A percentile compares a stretch with the other conserved stretches of the same genome.
phyloP scores from a whole-genome alignment of 1,140 invertebrate species.

The fruit fly (Drosophila melanogaster) region DNA sequence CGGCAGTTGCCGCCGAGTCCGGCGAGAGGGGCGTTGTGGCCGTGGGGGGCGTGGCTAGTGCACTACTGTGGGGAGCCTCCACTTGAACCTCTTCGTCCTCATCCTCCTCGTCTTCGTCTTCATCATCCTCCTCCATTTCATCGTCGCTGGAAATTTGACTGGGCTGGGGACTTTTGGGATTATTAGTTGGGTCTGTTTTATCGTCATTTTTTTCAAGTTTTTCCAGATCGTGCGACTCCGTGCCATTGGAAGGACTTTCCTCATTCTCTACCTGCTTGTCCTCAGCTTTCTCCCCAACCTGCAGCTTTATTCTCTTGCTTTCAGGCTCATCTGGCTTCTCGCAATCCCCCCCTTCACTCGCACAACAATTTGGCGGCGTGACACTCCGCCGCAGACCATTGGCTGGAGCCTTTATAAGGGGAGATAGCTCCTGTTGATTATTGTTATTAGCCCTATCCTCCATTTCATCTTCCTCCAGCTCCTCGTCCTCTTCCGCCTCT shows the following conservation, averaged over 20 bases:
- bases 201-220: constrained; percentile 7
- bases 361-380: constrained; percentile 52
- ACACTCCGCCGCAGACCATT: constrained; percentile 59
- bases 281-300: constrained; percentile 19
- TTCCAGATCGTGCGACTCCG: background rate
- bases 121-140: constrained; percentile 51
- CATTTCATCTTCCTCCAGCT: constrained; percentile 42
- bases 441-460: constrained; percentile 71
- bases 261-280: constrained; percentile 12
- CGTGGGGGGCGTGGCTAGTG: constrained; percentile 68
- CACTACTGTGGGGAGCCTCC: constrained; percentile 72
- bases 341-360: constrained; percentile 16
- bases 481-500: constrained; percentile 18
- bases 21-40: constrained; percentile 75
- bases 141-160: constrained; percentile 40
- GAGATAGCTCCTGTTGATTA: constrained; percentile 42
- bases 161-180: constrained; percentile 44
- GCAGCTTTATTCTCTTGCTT: constrained; percentile 56
- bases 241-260: constrained; percentile 5
- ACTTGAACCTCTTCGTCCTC: constrained; percentile 18
- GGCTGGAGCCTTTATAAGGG: constrained; percentile 29
- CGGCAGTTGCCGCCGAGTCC: constrained; percentile 77
- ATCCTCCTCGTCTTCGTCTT: constrained; percentile 31
- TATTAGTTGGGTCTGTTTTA: constrained; percentile 18
- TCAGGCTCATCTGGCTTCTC: constrained; percentile 37